Evolutionary conservation across 2,113 vertebrate species (phyloP).

Genomic region (Scortum barcoo): DNA sequence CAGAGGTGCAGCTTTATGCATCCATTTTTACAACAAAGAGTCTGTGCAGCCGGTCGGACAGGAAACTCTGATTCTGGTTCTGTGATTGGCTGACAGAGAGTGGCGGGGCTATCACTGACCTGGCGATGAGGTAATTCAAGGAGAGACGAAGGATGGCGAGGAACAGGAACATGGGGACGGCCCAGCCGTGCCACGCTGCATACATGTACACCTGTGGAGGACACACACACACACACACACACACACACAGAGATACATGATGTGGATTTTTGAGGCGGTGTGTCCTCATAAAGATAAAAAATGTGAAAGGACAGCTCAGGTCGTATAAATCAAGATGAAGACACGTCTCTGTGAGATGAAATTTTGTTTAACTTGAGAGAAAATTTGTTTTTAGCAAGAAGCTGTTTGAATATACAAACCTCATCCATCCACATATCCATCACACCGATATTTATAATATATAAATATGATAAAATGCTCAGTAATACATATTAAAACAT

Average conservation of each 20-base stretch:
- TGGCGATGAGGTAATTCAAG: conserved; percentile 99
- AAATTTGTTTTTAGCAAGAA: neutral
- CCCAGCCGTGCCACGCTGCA: conserved; percentile 97
- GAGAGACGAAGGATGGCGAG: conserved; percentile 96
- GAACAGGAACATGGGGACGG: conserved; percentile 97
- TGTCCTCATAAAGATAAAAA: neutral
- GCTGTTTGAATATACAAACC: too few species aligned
- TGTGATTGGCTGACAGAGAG: conserved; percentile 12
- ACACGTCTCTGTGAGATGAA: neutral
- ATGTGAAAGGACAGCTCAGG: neutral
- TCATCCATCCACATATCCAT: too few species aligned
- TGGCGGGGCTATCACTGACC: conserved; percentile 71
- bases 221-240: conserved; percentile 47
- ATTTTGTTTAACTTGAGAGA: too few species aligned
- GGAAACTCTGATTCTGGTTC: neutral
- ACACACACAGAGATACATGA: conserved; percentile 33
- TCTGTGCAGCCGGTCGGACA: neutral
- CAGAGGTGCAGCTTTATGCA: neutral
- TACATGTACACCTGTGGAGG: conserved; percentile 94
- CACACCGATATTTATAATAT: neutral
- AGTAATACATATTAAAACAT: too few species aligned
- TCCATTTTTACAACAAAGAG: neutral
- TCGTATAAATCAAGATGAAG: neutral
- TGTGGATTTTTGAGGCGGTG: too few species aligned
- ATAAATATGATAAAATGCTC: neutral